Evolutionary conservation across 2,113 vertebrate species (phyloP).

Genomic region (Coreoperca whiteheadi): DNA sequence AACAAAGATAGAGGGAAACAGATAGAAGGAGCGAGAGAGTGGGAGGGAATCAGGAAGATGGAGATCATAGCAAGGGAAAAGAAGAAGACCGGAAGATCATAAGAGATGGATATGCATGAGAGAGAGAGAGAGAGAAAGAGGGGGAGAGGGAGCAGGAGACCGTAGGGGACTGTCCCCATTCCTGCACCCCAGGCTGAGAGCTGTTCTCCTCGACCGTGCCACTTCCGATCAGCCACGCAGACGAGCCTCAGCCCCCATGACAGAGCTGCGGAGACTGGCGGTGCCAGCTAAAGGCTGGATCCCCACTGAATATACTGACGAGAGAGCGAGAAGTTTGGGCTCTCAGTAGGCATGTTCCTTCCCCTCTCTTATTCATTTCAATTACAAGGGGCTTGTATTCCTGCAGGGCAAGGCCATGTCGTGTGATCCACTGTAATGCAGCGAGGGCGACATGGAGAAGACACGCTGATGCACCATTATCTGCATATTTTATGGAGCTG

Average conservation of each 20-base stretch:
- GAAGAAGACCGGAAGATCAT: conserved; percentile 77
- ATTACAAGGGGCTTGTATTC: conserved; percentile 82
- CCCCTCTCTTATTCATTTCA: conserved; percentile 81
- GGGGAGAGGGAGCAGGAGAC: conserved; percentile 75
- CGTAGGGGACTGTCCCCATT: conserved; percentile 83
- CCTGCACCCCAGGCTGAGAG: conserved; percentile 78
- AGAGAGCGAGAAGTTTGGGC: conserved; percentile 69
- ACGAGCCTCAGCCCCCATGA: conserved; percentile 60
- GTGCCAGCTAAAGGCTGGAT: conserved; percentile 71
- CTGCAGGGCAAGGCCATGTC: conserved; percentile 80
- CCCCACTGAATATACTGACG: conserved; percentile 74
- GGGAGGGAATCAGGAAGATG: conserved; percentile 79
- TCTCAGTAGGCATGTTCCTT: conserved; percentile 73
- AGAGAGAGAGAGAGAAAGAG: conserved; percentile 43
- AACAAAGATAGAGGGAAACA: conserved; percentile 71
- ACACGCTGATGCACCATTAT: conserved; percentile 77
- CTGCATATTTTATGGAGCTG: conserved; percentile 81
- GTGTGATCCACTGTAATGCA: conserved; percentile 77
- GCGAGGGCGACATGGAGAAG: conserved; percentile 68
- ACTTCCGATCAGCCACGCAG: conserved; percentile 76
- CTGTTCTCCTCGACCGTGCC: conserved; percentile 76
- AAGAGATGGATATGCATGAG: conserved; percentile 79
- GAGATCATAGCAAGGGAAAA: conserved; percentile 80
- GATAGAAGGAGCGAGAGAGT: conserved; percentile 68
- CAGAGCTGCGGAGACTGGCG: conserved; percentile 58